Base-by-base conservation (phyloP, 1,140 invertebrate genomes). In the Reticulitermes speratus region DNA sequence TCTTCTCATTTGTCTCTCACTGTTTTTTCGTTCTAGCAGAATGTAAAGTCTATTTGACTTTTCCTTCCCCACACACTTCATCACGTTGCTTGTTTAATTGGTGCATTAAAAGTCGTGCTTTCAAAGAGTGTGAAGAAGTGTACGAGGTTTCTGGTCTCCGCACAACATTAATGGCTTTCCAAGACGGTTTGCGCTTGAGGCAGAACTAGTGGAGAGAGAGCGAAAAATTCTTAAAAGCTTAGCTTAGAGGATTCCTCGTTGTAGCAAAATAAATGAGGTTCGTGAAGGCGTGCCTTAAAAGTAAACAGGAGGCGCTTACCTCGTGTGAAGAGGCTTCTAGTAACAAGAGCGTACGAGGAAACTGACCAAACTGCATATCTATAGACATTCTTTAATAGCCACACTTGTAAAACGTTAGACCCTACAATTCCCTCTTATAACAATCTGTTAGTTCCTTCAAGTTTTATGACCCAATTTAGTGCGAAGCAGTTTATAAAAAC, bases 21-120 rank as follows among this genome's bases (percentile, higher is more conserved):
- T 75, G 65, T 75, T 75, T 75, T 6, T 75, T 30, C 30, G 25
- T 75, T 75, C 65, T 75, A 30, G 7, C 14, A 75, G 30, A 75
- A 75, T 30, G 14, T 9, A 30, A 75, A 30, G 65, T 75, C 65
- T 75, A 6, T n/a, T 6, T 75, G 25, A n/a, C 65, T 75, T 25
- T 30, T 75, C 14, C 65, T 75, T 30, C 25, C 65, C 9, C 25
- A 75, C 25, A n/a, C n/a, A 7, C n/a, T 30, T 75, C 65, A 30
- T 75, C 65, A 75, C 65, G 25, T 75, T 30, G 65, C 25, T 75
- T 75, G 65, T 75, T 75, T 75, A 75, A 75, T 75, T 75, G 65
- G 65, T 75, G 65, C 65, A 75, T 75, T 75, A 75, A 75, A 75
- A 75, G 65, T 75, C 65, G 25, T 75, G n/a, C 65, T 75, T 75